Evolutionary conservation across 2,797 vertebrate species (phyloP).

Genomic region (Nannoperca obscura): DNA sequence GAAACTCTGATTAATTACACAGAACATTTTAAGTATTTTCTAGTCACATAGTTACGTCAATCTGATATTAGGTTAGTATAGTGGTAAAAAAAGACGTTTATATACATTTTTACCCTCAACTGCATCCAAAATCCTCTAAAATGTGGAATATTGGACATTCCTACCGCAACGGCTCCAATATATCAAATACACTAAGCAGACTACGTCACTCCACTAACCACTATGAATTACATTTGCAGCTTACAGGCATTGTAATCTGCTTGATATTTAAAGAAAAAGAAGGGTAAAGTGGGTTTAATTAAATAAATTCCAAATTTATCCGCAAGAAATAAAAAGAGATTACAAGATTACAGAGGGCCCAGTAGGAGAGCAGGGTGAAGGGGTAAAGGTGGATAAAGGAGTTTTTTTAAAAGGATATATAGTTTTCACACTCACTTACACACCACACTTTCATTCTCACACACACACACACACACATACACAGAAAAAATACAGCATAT

Average conservation of each 20-base stretch:
- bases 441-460: constrained; percentile 43
- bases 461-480: constrained; percentile 54
- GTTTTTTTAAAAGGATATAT: constrained; percentile 28
- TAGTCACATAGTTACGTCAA: neutral
- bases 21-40: neutral
- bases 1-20: neutral
- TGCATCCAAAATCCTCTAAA: neutral
- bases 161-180: neutral
- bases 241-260: neutral
- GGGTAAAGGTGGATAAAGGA: constrained; percentile 25
- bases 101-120: neutral
- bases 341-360: constrained; percentile 18
- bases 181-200: neutral
- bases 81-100: neutral
- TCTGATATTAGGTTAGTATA: neutral
- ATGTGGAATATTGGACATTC: neutral
- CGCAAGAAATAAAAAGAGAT: neutral
- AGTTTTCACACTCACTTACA: constrained; percentile 37
- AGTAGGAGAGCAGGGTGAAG: constrained; percentile 18
- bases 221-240: neutral
- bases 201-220: neutral
- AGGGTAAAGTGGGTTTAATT: constrained; percentile 4
- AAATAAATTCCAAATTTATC: neutral
- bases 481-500: constrained; percentile 81
- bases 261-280: constrained; percentile 8